Evolutionary conservation across 2,797 vertebrate species (phyloP).

Genomic region (Cynopterus sphinx): DNA sequence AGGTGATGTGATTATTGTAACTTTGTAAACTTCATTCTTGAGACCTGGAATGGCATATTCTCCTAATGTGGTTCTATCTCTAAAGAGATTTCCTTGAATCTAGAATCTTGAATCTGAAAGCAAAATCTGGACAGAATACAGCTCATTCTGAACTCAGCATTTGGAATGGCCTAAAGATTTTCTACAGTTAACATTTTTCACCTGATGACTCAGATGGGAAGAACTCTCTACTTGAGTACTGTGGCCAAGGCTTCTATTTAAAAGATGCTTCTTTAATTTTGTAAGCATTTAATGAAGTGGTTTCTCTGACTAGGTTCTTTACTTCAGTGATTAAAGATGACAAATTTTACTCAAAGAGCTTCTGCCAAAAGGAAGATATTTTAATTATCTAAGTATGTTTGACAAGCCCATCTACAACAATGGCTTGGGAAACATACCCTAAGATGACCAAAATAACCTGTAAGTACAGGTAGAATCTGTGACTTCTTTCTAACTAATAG

Average conservation of each 20-base stretch:
- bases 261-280: slow-evolving; percentile 2
- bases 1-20: neutral
- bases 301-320: neutral
- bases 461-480: neutral
- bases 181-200: neutral
- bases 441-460: neutral
- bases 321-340: slow-evolving; percentile 3
- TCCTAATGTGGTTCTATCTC: neutral
- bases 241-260: neutral
- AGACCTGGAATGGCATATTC: neutral
- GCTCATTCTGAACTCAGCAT: neutral
- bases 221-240: neutral
- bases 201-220: neutral
- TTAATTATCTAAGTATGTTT: neutral
- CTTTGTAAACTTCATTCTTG: neutral
- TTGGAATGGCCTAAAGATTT: neutral
- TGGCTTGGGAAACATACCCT: neutral
- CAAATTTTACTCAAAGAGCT: neutral
- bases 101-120: slow-evolving; percentile 7
- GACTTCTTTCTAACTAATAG: neutral
- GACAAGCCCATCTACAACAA: neutral
- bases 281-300: neutral
- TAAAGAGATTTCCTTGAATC: neutral
- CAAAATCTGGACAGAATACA: neutral
- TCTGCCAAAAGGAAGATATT: neutral